phyloP scores from a whole-genome alignment of 2,113 vertebrate genomes.

The Tamias sibiricus region DNA sequence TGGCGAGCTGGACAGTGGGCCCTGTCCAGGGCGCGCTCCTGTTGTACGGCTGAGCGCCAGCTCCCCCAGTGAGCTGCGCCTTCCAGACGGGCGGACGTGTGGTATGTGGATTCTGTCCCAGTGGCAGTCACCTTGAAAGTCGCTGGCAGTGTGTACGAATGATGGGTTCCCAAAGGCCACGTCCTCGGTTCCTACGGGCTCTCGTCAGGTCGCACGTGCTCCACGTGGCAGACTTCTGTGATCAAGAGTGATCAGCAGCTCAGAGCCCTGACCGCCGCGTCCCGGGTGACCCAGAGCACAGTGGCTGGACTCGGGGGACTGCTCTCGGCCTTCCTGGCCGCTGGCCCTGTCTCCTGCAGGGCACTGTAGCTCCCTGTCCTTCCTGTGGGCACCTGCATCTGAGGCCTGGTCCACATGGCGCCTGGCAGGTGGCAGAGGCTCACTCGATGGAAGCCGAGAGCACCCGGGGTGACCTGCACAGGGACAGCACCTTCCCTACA shows the following conservation, averaged over 20 bases:
- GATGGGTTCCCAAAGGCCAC: neutral
- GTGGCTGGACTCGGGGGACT: no score
- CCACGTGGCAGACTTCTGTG: fast-evolving
- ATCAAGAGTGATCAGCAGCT: no score
- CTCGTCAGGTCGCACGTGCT: neutral
- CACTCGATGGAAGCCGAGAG: neutral
- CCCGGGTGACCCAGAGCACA: no score
- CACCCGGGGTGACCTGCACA: fast-evolving
- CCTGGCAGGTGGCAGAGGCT: neutral
- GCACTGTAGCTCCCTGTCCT: neutral
- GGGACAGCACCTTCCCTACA: neutral
- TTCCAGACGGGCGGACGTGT: neutral
- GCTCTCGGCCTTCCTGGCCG: no score
- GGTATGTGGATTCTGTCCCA: neutral
- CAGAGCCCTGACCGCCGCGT: neutral
- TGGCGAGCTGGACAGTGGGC: no score
- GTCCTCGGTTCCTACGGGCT: neutral
- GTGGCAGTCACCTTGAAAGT: neutral
- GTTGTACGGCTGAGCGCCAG: neutral
- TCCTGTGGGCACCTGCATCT: fast-evolving
- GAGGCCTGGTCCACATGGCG: fast-evolving
- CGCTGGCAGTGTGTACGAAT: neutral
- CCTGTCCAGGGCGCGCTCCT: neutral
- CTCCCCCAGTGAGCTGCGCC: no score
- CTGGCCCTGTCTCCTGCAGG: no score